phyloP scores from a whole-genome alignment of 1,140 invertebrate genomes.

The Papilio xuthus region DNA sequence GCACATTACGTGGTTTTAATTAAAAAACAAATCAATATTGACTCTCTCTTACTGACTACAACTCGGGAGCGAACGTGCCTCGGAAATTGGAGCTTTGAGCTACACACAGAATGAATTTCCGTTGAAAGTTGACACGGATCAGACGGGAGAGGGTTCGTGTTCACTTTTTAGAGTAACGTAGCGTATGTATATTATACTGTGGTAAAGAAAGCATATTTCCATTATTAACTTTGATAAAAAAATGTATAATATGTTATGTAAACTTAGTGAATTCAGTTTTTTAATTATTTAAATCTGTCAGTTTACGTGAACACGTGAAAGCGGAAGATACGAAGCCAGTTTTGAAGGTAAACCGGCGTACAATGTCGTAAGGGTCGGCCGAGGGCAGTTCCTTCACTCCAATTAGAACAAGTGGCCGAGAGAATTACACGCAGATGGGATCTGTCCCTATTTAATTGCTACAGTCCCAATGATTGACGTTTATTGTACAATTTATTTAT shows the following conservation, averaged over 20 bases:
- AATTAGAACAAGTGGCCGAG: slow-evolving; percentile 31
- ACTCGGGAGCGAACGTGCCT: slow-evolving; percentile 25
- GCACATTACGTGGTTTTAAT: slow-evolving; percentile 17
- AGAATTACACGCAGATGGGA: slow-evolving; percentile 36
- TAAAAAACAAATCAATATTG: slow-evolving; percentile 27
- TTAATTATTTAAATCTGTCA: background rate
- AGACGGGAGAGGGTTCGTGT: background rate
- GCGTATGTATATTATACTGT: too few relatives aligned
- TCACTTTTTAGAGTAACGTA: background rate
- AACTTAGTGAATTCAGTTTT: background rate
- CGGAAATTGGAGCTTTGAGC: slow-evolving; percentile 32
- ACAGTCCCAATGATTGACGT: slow-evolving; percentile 24
- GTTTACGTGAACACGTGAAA: background rate
- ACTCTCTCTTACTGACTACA: background rate
- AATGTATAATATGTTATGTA: too few relatives aligned
- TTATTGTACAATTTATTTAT: slow-evolving; percentile 16
- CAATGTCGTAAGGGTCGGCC: slow-evolving; percentile 22
- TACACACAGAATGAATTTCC: slow-evolving; percentile 25
- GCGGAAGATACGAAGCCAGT: background rate
- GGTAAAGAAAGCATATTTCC: too few relatives aligned
- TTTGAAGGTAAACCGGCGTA: slow-evolving; percentile 1
- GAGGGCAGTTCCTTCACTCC: slow-evolving; percentile 17
- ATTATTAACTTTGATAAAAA: too few relatives aligned
- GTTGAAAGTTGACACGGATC: slow-evolving; percentile 22
- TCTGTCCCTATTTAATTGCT: slow-evolving; percentile 28